Evolutionary conservation across 2,888 invertebrate genomes (phyloP).

Genomic region (Neoascia interrupta): DNA sequence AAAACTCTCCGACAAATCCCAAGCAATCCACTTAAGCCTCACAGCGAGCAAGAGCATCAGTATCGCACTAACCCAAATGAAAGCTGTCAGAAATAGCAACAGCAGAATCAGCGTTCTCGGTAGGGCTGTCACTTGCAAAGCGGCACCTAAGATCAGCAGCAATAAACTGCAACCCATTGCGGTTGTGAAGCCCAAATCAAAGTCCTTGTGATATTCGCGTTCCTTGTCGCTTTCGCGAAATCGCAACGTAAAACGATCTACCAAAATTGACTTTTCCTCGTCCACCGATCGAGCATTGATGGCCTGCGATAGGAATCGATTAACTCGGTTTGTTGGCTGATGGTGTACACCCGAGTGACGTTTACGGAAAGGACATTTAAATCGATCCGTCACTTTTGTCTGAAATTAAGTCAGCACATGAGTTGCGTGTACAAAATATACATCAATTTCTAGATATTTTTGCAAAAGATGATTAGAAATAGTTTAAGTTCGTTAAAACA

Average conservation of each 20-base stretch:
- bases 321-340: conserved; percentile 94
- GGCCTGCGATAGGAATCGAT: conserved; percentile 94
- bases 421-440: no score
- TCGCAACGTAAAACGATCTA: conserved; percentile 90
- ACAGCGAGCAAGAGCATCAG: conserved; percentile 91
- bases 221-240: conserved; percentile 93
- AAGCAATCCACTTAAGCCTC: conserved; percentile 89
- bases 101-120: conserved; percentile 92
- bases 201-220: conserved; percentile 92
- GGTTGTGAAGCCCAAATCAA: conserved; percentile 92
- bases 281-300: conserved; percentile 95
- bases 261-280: conserved; percentile 93
- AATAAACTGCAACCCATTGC: conserved; percentile 89
- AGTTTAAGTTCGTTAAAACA: conserved; percentile 14
- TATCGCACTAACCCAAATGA: conserved; percentile 93
- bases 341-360: conserved; percentile 92
- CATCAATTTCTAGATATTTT: no score
- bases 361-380: conserved; percentile 93
- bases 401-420: no score
- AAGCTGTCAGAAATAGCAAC: conserved; percentile 91
- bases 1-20: conserved; percentile 92
- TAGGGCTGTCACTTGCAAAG: conserved; percentile 87
- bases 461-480: conserved; percentile 20
- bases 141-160: conserved; percentile 87
- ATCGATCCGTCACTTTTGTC: conserved; percentile 93